Evolutionary conservation across 2,888 invertebrate species (phyloP), one percentile per base, ranked within the genome.

Genomic region (Incurvaria masculella): DNA sequence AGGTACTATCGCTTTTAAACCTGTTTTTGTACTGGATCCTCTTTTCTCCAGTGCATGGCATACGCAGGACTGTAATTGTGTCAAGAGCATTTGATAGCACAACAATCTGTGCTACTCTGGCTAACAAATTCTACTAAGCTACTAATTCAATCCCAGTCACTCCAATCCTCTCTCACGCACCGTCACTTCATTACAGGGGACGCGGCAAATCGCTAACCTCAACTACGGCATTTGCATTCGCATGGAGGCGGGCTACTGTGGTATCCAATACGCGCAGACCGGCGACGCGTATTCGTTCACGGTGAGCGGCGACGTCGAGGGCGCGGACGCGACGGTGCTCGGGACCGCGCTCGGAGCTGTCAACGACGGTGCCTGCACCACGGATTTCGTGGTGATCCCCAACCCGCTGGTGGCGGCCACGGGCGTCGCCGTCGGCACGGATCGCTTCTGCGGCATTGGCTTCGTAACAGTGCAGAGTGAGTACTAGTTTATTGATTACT

Each of bases 151-250:
- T n/a, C n/a, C n/a, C n/a, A n/a, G n/a, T n/a, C n/a, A n/a, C n/a
- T n/a, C n/a, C n/a, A n/a, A n/a, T n/a, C n/a, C n/a, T n/a, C n/a
- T n/a, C n/a, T n/a, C n/a, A n/a, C n/a, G n/a, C n/a, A n/a, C n/a
- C n/a, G n/a, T n/a, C n/a, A n/a, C n/a, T n/a, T n/a, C n/a, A n/a
- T n/a, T 6, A 23, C 61, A 71, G 47, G 90, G 89, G 2, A 87
- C 89, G 0, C 69, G 91, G 23, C 86, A 91, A 65, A 69, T 92
- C 49, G 84, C 81, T 2, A 86, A 85, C 61, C 69, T 84, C 52
- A 84, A 85, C 64, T 92, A 92, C 61, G 91, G 91, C 4, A 84
- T 90, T 46, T 92, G 92, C 57, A 81, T 92, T 18, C 75, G 85
- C 58, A 86, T 86, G 83, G 84, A 81, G 45, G 80, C 86, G 1